These are phyloP conservation scores for Actinia equina DNA, from an alignment of 64 coral and sea anemone species.

Conservation along the genomic window DNA sequence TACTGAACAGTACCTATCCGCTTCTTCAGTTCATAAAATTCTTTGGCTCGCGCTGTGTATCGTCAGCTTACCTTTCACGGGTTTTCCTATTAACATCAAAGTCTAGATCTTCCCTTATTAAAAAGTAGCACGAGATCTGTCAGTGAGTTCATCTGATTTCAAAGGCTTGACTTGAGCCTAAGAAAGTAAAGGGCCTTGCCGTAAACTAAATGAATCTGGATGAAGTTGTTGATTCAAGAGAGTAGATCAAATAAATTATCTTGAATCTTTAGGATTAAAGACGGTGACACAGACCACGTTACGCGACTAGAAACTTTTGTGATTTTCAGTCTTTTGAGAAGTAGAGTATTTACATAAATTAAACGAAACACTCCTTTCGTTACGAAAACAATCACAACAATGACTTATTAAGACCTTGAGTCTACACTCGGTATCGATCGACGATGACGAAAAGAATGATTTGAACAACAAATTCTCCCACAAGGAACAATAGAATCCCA, in stretches of 20 bases:
- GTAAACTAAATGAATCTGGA: neutral
- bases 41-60: too few relatives aligned
- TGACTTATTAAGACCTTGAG: neutral
- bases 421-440: neutral
- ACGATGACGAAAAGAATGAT: neutral
- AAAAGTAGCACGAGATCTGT: neutral
- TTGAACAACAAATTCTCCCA: neutral
- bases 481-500: neutral
- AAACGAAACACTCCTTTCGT: conserved; percentile 8
- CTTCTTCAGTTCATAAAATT: neutral
- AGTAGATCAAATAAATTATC: neutral
- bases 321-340: neutral
- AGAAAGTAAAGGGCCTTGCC: neutral
- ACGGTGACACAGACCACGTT: neutral
- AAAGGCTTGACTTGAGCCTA: neutral
- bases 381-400: conserved; percentile 7
- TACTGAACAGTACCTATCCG: too few relatives aligned
- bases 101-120: neutral
- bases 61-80: neutral
- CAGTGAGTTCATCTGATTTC: neutral
- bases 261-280: neutral
- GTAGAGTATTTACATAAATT: conserved; percentile 14
- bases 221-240: neutral
- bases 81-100: neutral
- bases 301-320: neutral